Evolutionary conservation across 2,888 invertebrate species (phyloP).

Genomic region (Leptinotarsa juncta): DNA sequence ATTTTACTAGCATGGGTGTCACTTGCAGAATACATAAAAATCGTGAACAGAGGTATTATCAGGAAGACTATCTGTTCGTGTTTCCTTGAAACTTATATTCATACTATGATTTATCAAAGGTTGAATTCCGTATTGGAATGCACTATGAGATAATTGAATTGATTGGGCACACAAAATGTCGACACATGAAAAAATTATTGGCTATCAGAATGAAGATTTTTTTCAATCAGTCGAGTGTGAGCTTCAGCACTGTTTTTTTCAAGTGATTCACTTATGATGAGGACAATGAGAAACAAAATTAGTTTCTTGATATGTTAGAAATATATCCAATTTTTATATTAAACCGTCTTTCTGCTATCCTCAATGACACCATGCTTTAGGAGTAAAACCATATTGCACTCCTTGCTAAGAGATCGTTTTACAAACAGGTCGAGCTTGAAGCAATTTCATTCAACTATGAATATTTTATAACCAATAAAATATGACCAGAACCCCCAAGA

Average conservation of each 20-base stretch:
- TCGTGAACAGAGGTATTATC: neutral
- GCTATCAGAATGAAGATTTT: too few relatives aligned
- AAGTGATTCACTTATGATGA: too few relatives aligned
- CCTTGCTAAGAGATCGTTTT: constrained; percentile 50
- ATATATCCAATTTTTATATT: neutral
- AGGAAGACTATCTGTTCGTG: neutral
- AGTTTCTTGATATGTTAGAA: constrained; percentile 15
- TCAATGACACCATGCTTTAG: constrained; percentile 27
- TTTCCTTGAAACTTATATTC: neutral
- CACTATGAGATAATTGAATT: neutral
- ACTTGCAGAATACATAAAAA: constrained; percentile 11
- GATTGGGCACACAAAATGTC: too few relatives aligned
- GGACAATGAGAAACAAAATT: neutral
- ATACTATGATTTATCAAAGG: neutral
- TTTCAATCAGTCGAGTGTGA: too few relatives aligned
- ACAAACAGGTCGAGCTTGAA: constrained; percentile 47
- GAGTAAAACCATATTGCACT: constrained; percentile 47
- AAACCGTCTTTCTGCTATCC: neutral
- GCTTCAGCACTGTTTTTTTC: too few relatives aligned
- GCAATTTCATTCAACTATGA: constrained; percentile 27
- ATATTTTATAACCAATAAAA: constrained; percentile 4
- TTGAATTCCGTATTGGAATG: neutral
- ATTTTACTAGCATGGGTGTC: constrained; percentile 26
- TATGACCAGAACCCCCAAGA: constrained; percentile 1
- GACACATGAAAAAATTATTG: too few relatives aligned